Evolutionary conservation across 2,113 vertebrate species (phyloP).

Genomic region (Arizona elegans): DNA sequence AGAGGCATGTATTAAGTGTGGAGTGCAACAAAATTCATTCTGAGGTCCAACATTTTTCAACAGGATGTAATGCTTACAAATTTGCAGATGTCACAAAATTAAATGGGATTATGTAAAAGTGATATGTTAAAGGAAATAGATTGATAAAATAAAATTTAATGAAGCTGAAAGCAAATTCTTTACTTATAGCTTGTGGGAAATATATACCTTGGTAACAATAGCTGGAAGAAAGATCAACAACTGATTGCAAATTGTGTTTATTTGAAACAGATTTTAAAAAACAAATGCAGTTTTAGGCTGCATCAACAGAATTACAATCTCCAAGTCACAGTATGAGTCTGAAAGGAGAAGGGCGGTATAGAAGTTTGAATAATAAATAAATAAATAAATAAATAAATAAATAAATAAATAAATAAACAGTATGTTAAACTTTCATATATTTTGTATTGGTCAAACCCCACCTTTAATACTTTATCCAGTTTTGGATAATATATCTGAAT

Average conservation of each 20-base stretch:
- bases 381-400: too few species aligned
- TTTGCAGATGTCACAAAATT: neutral
- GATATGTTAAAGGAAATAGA: neutral
- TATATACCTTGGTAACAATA: neutral
- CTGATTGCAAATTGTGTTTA: neutral
- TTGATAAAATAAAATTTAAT: neutral
- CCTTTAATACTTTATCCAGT: neutral
- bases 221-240: neutral
- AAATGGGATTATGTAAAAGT: neutral
- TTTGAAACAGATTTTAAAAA: neutral
- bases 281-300: neutral
- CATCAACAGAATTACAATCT: neutral
- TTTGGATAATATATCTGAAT: neutral
- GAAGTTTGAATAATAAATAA: too few species aligned
- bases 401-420: too few species aligned
- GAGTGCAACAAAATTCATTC: neutral
- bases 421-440: neutral
- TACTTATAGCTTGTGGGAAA: neutral
- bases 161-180: neutral
- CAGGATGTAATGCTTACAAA: neutral
- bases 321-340: neutral
- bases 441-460: neutral
- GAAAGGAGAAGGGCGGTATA: too few species aligned
- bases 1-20: neutral
- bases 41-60: neutral